Conservation (phyloP, 2,797 vertebrate species). For the Vespertilio murinus region DNA sequence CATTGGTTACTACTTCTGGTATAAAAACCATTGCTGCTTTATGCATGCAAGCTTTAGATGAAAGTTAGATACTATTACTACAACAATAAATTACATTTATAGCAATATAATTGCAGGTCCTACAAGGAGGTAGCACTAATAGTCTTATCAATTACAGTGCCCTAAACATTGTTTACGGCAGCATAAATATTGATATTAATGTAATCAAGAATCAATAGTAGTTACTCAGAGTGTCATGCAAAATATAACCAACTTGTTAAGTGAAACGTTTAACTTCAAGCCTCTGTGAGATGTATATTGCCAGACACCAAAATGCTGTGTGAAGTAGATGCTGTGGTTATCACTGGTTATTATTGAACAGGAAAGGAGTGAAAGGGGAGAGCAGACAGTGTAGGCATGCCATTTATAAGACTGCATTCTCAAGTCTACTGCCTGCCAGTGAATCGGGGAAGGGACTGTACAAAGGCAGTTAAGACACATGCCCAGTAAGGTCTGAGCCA, state of each 20-base stretch:
- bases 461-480: no score
- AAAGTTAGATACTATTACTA: conserved; percentile 49
- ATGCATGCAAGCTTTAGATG: conserved; percentile 55
- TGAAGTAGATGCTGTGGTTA: not conserved
- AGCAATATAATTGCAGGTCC: conserved; percentile 62
- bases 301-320: conserved; percentile 41
- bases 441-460: no score
- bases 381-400: no score
- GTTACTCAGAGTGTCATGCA: conserved; percentile 69
- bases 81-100: conserved; percentile 72
- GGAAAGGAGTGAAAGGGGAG: no score
- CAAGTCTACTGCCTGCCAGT: no score
- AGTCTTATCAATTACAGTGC: conserved; percentile 74
- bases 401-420: no score
- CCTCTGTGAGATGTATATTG: not conserved
- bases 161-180: conserved; percentile 73
- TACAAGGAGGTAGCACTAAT: conserved; percentile 69
- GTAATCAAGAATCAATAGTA: conserved; percentile 71
- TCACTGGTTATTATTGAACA: no score
- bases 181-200: conserved; percentile 75
- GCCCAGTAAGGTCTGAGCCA: no score
- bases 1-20: not conserved
- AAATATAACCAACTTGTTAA: conserved; percentile 51
- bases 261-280: conserved; percentile 67
- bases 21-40: conserved; percentile 28